Percentiles rank a stretch among this genome's conserved stretches.
Evolutionary conservation across 2,113 vertebrate species (phyloP).

Genomic region (Xiphias gladius): DNA sequence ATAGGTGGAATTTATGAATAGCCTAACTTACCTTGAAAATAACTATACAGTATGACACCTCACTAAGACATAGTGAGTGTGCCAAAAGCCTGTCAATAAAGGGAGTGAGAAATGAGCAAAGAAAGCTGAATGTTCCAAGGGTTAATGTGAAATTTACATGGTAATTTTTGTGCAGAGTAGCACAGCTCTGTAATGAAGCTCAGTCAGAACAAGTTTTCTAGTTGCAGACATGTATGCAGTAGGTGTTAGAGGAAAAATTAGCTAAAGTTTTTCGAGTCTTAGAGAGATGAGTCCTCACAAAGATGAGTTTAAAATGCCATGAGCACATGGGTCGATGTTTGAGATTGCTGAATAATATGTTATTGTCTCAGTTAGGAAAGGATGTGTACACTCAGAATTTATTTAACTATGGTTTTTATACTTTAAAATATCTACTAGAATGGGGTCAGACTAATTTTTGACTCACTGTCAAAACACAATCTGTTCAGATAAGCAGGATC

Average conservation of each 20-base stretch:
- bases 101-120: no score
- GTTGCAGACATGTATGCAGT: not conserved
- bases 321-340: not conserved
- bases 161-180: not conserved
- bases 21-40: no score
- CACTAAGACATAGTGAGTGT: no score
- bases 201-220: not conserved
- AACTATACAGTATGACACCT: no score
- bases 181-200: not conserved
- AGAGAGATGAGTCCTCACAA: no score
- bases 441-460: conserved; percentile 9
- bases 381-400: not conserved
- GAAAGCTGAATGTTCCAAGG: no score
- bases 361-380: not conserved
- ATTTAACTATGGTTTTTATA: no score
- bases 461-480: conserved; percentile 14
- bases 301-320: no score
- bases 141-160: not conserved
- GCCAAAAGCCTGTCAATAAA: no score
- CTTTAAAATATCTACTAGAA: not conserved
- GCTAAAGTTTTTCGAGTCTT: no score
- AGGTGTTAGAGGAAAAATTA: not conserved
- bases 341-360: not conserved
- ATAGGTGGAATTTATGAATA: not conserved
- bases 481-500: conserved; percentile 29